A percentile compares a stretch with the other conserved stretches of the same genome.
These are phyloP conservation scores for Papilio machaon DNA, from an alignment of 1,140 invertebrate genomes.

Conservation along the genomic window DNA sequence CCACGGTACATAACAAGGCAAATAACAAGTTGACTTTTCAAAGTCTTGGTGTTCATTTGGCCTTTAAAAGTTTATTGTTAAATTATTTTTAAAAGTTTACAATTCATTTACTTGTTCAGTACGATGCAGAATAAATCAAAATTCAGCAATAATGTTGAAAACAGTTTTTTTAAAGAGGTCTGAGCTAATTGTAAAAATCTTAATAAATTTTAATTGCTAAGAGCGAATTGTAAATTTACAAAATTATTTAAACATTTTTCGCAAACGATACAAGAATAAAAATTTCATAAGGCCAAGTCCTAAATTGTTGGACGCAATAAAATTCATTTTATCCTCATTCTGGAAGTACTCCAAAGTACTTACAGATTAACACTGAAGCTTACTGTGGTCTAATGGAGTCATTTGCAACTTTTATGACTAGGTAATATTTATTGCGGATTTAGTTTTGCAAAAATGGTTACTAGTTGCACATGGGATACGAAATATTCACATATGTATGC, in stretches of 20 bases:
- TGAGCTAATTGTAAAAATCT: no score
- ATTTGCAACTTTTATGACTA: slow-evolving; percentile 39
- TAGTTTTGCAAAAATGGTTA: slow-evolving; percentile 1
- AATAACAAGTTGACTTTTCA: no score
- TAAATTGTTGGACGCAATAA: slow-evolving; percentile 36
- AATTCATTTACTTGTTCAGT: no score
- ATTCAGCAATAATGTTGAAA: no score
- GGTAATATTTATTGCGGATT: slow-evolving; percentile 29
- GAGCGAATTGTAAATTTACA: no score
- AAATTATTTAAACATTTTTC: not conserved
- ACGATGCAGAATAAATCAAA: no score
- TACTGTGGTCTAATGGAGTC: slow-evolving; percentile 37
- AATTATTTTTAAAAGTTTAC: no score
- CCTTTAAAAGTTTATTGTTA: no score
- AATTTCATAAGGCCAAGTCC: slow-evolving; percentile 26
- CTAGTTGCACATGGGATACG: not conserved
- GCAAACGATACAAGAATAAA: slow-evolving; percentile 2
- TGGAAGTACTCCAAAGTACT: slow-evolving; percentile 36
- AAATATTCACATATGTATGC: not conserved
- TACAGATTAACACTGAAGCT: slow-evolving; percentile 38
- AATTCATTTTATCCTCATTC: slow-evolving; percentile 40
- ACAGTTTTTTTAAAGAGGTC: no score
- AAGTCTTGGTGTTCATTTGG: no score
- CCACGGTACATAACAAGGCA: no score
- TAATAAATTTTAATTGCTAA: no score